Evolutionary conservation across 2,888 invertebrate genomes (phyloP).

Genomic region (Pinctada fucata): DNA sequence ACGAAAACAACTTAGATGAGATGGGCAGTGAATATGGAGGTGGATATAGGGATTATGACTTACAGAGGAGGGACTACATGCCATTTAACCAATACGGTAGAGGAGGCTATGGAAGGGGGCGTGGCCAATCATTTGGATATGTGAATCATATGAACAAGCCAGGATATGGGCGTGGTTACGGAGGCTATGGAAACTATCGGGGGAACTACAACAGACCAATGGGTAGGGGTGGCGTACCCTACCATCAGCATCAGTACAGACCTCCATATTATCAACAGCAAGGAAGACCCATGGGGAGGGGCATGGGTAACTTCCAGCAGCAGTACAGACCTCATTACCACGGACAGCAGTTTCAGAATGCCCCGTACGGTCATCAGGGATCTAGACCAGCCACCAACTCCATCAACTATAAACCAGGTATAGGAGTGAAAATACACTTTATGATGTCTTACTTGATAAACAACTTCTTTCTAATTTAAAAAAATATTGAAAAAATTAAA

Average conservation of each 20-base stretch:
- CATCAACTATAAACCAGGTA: no score
- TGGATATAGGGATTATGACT: background rate
- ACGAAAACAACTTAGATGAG: background rate
- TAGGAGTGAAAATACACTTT: no score
- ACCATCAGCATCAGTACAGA: background rate
- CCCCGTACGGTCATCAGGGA: no score
- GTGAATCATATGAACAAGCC: background rate
- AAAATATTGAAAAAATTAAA: no score
- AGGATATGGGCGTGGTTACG: conserved; percentile 9
- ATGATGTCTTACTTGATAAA: no score
- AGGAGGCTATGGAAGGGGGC: background rate
- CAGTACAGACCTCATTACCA: no score
- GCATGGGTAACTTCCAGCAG: no score
- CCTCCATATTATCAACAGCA: background rate
- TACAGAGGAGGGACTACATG: background rate
- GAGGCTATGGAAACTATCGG: background rate
- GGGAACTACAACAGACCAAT: background rate
- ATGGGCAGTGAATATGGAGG: background rate
- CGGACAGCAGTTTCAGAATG: no score
- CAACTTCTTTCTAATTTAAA: no score
- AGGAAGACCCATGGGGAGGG: no score
- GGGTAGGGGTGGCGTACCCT: background rate
- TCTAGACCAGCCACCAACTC: no score
- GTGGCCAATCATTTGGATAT: background rate
- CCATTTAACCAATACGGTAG: background rate